Percentiles rank a stretch among this genome's conserved stretches.
Conservation (phyloP, 2,888 invertebrate species). For the Reticulitermes lucifugus region DNA sequence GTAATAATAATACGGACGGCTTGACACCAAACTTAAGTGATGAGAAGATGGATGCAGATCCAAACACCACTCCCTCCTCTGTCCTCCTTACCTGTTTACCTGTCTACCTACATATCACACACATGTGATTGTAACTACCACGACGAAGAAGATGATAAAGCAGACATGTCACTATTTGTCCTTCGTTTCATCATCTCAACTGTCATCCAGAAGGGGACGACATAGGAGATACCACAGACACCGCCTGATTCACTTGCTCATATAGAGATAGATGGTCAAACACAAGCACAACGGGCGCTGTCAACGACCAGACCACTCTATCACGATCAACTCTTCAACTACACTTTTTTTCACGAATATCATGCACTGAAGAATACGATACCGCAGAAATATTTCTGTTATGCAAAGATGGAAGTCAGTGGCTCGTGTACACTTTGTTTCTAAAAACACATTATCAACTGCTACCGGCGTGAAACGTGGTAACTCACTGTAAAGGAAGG, state of each 20-base stretch:
- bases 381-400: background rate
- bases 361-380: background rate
- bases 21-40: slow-evolving; percentile 11
- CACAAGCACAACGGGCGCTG: slow-evolving; percentile 14
- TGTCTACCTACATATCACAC: slow-evolving; percentile 8
- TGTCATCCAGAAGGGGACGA: background rate
- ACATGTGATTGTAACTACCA: background rate
- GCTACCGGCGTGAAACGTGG: too few species aligned
- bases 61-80: slow-evolving; percentile 2
- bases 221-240: background rate
- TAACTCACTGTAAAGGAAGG: too few species aligned
- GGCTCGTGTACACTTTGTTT: too few species aligned
- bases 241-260: slow-evolving; percentile 6
- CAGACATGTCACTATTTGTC: slow-evolving; percentile 13
- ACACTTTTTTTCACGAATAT: background rate
- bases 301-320: slow-evolving; percentile 17
- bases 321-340: slow-evolving; percentile 2
- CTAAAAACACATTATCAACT: too few species aligned
- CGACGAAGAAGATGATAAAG: background rate
- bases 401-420: too few species aligned
- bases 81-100: slow-evolving; percentile 12
- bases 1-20: background rate
- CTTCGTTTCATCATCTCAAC: slow-evolving; percentile 11
- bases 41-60: background rate
- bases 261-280: slow-evolving; percentile 12